Evolutionary conservation across 2,113 vertebrate genomes (phyloP).

Genomic region (Pomatostomus ruficeps): DNA sequence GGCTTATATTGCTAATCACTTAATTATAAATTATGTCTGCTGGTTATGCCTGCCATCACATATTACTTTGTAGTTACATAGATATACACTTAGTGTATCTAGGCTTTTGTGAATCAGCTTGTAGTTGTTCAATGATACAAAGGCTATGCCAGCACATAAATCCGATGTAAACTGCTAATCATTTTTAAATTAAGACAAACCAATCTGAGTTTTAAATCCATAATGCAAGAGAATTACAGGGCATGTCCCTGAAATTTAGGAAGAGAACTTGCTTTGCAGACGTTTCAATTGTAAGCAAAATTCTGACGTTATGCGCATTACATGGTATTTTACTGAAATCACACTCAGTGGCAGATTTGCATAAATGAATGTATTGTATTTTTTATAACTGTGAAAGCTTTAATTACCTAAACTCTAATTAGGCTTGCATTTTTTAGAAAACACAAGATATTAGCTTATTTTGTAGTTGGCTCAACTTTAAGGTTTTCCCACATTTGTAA

Average conservation of each 20-base stretch:
- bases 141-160: conserved; percentile 42
- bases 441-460: conserved; percentile 66
- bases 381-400: conserved; percentile 68
- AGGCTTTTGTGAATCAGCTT: conserved; percentile 61
- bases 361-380: conserved; percentile 67
- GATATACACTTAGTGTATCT: conserved; percentile 5
- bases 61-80: conserved; percentile 52
- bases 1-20: conserved; percentile 59
- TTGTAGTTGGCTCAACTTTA: conserved; percentile 60
- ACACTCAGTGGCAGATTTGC: conserved; percentile 58
- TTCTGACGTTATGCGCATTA: conserved; percentile 52
- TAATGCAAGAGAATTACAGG: conserved; percentile 26
- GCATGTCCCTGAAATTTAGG: conserved; percentile 21
- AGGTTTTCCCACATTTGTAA: conserved; percentile 59
- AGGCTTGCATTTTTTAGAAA: conserved; percentile 68
- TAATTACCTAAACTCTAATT: conserved; percentile 73
- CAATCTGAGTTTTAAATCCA: conserved; percentile 63
- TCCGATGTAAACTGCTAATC: conserved; percentile 60
- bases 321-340: conserved; percentile 64
- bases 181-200: conserved; percentile 61
- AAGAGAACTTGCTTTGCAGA: conserved; percentile 47
- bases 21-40: conserved; percentile 63
- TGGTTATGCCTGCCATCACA: conserved; percentile 59
- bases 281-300: conserved; percentile 44
- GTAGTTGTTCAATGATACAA: conserved; percentile 42